Evolutionary conservation across 1,140 invertebrate species (phyloP).

Genomic region (Coboldia fuscipes): DNA sequence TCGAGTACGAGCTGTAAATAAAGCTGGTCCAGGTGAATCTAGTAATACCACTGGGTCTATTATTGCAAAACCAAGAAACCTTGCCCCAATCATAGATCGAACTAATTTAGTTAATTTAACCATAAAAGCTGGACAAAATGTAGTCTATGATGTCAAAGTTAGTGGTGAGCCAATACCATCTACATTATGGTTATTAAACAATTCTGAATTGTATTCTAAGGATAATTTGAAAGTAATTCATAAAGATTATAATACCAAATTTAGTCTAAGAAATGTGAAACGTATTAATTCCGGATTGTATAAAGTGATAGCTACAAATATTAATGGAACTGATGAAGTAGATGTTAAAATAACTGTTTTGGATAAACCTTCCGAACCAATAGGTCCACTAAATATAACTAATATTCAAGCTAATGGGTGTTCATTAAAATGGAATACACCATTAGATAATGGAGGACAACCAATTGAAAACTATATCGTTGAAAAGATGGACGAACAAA

Average conservation of each 20-base stretch:
- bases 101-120: conserved; percentile 66
- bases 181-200: conserved; percentile 59
- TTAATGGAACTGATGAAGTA: conserved; percentile 78
- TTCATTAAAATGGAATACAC: conserved; percentile 65
- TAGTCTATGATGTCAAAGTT: conserved; percentile 37
- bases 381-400: conserved; percentile 63
- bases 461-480: conserved; percentile 81
- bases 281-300: conserved; percentile 79
- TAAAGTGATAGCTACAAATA: conserved; percentile 79
- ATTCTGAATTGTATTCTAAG: conserved; percentile 51
- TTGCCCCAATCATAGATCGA: conserved; percentile 78
- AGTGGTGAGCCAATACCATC: conserved; percentile 88
- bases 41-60: conserved; percentile 84
- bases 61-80: conserved; percentile 82
- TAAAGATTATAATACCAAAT: conserved; percentile 75
- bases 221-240: conserved; percentile 45
- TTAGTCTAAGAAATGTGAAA: conserved; percentile 66
- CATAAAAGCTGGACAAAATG: conserved; percentile 73
- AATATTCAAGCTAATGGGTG: conserved; percentile 60
- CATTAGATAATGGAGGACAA: conserved; percentile 73
- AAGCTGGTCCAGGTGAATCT: conserved; percentile 82
- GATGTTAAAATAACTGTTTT: conserved; percentile 83
- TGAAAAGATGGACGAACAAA: conserved; percentile 85
- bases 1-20: conserved; percentile 77
- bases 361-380: conserved; percentile 73